Conservation (phyloP, 2,113 vertebrate species). For the Pterocles burchelli region DNA sequence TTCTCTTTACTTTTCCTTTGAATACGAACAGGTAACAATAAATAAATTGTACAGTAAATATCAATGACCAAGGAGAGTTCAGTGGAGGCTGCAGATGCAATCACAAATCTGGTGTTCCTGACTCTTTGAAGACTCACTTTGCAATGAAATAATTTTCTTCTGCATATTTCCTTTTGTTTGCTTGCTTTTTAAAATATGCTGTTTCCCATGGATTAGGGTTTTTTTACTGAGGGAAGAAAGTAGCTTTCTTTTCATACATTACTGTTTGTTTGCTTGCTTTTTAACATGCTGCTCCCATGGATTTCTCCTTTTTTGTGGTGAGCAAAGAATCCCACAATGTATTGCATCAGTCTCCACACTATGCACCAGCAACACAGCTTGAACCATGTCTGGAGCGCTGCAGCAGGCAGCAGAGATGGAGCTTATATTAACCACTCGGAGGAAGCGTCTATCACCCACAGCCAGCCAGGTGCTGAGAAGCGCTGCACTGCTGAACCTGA, state of each 20-base stretch:
- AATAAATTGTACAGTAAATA: background rate
- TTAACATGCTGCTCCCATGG: background rate
- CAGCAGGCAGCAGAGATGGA: background rate
- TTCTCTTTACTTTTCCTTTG: background rate
- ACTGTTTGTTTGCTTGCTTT: background rate
- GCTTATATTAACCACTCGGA: background rate
- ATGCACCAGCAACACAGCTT: background rate
- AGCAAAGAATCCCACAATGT: background rate
- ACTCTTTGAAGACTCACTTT: background rate
- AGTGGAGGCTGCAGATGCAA: background rate
- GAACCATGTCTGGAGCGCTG: fast-evolving
- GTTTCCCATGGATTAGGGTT: background rate
- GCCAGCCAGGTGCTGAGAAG: slow-evolving; percentile 26
- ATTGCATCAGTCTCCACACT: background rate
- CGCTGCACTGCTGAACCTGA: background rate
- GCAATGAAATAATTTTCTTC: background rate
- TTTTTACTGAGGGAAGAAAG: background rate
- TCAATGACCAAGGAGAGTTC: background rate
- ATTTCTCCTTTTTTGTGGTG: background rate
- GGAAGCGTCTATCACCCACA: background rate
- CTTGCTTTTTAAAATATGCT: background rate
- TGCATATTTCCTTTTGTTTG: background rate
- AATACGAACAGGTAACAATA: background rate
- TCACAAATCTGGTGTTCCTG: background rate
- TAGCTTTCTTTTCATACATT: background rate